A percentile compares a stretch with the other conserved stretches of the same genome.
Evolutionary conservation across 2,888 invertebrate genomes (phyloP).

Genomic region (Tenthredo distinguenda): DNA sequence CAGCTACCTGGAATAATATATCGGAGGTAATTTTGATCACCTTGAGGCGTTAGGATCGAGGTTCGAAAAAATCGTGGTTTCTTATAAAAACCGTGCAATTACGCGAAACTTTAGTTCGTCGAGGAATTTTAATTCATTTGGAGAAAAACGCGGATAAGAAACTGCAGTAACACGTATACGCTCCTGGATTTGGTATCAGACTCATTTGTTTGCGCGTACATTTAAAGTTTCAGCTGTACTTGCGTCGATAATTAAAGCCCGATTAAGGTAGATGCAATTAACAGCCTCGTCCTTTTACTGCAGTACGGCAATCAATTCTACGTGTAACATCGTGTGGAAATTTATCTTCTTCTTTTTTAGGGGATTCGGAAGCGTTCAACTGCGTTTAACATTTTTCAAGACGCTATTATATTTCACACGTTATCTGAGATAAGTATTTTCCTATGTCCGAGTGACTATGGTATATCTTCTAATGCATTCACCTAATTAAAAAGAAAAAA

Average conservation of each 20-base stretch:
- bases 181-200: slow-evolving; percentile 12
- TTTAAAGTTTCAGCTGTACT: neutral
- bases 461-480: neutral
- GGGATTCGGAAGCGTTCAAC: neutral
- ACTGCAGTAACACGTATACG: neutral
- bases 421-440: neutral
- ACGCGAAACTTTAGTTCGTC: neutral
- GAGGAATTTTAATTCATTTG: neutral
- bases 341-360: neutral
- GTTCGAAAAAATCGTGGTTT: neutral
- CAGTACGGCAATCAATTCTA: slow-evolving; percentile 39
- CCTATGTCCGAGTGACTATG: neutral
- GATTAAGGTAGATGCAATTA: slow-evolving; percentile 47
- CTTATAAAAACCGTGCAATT: neutral
- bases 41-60: neutral
- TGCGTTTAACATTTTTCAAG: neutral
- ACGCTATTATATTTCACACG: neutral
- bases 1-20: neutral
- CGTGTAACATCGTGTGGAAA: neutral
- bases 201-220: neutral
- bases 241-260: slow-evolving; percentile 40
- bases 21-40: neutral
- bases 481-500: neutral
- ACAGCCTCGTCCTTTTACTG: slow-evolving; percentile 43
- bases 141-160: neutral